Evolutionary conservation across 1,140 invertebrate species (phyloP), one percentile per base, ranked within the genome.

Genomic region (Antheraea pernyi): DNA sequence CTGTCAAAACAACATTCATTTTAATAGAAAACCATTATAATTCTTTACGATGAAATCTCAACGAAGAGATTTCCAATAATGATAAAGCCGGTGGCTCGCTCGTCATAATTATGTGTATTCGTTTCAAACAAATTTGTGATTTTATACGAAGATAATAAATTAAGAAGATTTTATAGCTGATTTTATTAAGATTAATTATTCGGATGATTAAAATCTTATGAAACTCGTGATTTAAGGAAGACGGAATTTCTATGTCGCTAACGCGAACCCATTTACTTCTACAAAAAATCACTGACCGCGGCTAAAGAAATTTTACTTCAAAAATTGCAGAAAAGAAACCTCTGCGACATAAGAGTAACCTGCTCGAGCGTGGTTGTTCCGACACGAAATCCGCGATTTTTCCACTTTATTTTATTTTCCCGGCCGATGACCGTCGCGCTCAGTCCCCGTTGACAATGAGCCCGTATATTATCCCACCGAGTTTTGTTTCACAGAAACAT

Each of bases 401-500:
- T 79, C 80, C 72, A 65, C 67, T 61, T 53, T 78, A 74, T 77
- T 87, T 86, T 86, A 78, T 84, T 81, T 84, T 64, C 58, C 75
- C 22, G 16, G 19, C 22, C 71, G 73, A 72, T 69, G 72, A 61
- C 70, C 11, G 46, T 73, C 53, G 16, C 53, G 16, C 71, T 69
- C 71, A 68, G 72, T 65, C 70, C 59, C 61, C 71, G 68, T 71
- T 89, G 81, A 89, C 87, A 89, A 89, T 89, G 83, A 84, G 80
- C 78, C 78, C 74, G 77, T 89, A 89, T 89, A 79, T 89, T 86
- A 89, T 86, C 76, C 73, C 64, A 37, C 70, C 70, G 75, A 71
- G 81, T 80, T 82, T 84, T 80, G 79, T 84, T 82, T 81, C 79
- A 77, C 78, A 75, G 80, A 82, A 85, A 88, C 84, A 88, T 89